Percentiles rank a stretch among this genome's conserved stretches.
phyloP scores from a whole-genome alignment of 2,888 invertebrate species.

The Germaria angustata region DNA sequence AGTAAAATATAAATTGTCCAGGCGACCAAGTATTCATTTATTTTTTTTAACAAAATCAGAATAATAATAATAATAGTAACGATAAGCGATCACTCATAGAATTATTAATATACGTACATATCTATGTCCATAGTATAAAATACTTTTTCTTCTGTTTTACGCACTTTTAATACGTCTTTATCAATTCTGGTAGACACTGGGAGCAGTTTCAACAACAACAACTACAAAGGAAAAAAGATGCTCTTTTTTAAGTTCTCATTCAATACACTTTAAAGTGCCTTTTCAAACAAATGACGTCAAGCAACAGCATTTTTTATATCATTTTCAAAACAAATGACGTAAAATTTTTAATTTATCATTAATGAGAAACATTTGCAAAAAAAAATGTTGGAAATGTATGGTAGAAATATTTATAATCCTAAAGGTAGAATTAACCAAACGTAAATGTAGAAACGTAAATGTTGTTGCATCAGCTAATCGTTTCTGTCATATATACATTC shows the following conservation, averaged over 20 bases:
- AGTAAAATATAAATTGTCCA: neutral
- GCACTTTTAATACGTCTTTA: conserved; percentile 19
- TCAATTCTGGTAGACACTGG: conserved; percentile 47
- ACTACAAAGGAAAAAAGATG: neutral
- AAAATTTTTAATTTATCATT: conserved; percentile 13
- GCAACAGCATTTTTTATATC: no score
- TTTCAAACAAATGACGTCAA: conserved; percentile 64
- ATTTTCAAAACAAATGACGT: conserved; percentile 54
- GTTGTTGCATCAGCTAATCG: no score
- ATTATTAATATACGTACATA: neutral
- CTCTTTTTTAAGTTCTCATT: neutral
- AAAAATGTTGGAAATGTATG: no score
- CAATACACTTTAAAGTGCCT: neutral
- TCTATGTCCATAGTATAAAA: neutral
- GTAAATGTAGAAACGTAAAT: no score
- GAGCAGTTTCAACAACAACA: conserved; percentile 22
- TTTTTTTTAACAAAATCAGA: no score
- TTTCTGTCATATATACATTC: no score
- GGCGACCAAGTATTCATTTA: neutral
- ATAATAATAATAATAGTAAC: neutral
- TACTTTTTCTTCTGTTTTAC: neutral
- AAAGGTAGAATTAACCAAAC: no score
- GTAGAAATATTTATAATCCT: no score
- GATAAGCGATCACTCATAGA: conserved; percentile 31
- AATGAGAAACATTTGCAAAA: conserved; percentile 37